Conservation (phyloP, 2,113 vertebrate genomes). For the Varanus salvator region DNA sequence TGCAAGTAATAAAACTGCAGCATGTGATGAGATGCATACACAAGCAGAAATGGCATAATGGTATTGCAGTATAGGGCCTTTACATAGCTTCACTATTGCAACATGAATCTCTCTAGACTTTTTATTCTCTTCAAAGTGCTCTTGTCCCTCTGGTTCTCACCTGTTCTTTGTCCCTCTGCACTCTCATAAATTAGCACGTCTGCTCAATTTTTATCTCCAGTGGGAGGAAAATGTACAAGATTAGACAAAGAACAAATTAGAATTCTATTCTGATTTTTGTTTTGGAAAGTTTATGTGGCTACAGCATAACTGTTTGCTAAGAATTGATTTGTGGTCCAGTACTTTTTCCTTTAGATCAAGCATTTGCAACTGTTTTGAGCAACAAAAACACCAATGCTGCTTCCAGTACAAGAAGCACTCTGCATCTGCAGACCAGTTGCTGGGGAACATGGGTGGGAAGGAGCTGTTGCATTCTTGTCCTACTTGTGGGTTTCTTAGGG, state of each 20-base stretch:
- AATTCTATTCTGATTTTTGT: neutral
- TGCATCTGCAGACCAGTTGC: no score
- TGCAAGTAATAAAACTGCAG: neutral
- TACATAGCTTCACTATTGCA: neutral
- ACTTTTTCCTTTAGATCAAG: slow-evolving; percentile 34
- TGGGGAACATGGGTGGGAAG: no score
- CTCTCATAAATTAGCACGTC: neutral
- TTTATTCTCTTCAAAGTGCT: neutral
- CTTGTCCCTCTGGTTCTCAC: neutral
- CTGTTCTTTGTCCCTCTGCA: neutral
- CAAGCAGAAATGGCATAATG: neutral
- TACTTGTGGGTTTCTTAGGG: no score
- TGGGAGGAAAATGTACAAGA: slow-evolving; percentile 8
- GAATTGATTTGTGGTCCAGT: neutral
- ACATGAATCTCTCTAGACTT: neutral
- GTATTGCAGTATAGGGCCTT: no score
- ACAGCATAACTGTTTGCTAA: neutral
- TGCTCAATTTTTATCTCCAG: neutral
- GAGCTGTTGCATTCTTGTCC: no score
- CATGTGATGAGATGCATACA: neutral
- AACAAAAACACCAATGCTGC: no score
- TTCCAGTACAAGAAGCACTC: no score
- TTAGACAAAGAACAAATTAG: neutral
- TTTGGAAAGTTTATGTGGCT: slow-evolving; percentile 3
- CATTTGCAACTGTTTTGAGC: slow-evolving; percentile 18